Evolutionary conservation across 2,888 invertebrate species (phyloP).

Genomic region (Acrobasis suavella): DNA sequence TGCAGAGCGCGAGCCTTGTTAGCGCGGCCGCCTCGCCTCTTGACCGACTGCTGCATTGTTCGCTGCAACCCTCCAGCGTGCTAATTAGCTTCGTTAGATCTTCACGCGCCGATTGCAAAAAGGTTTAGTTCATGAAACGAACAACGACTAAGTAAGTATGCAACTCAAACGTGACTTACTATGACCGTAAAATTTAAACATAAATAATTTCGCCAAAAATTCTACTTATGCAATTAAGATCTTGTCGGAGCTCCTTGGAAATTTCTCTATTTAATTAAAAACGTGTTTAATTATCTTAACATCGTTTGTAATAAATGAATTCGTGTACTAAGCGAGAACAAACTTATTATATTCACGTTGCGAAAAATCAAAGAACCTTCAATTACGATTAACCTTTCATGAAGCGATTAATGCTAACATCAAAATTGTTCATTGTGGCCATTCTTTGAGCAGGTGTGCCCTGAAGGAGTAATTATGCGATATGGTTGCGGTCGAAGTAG

Average conservation of each 20-base stretch:
- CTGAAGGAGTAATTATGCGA: slow-evolving; percentile 77
- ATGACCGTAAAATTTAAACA: neutral
- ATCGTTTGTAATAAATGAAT: slow-evolving; percentile 12
- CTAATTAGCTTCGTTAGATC: slow-evolving; percentile 46
- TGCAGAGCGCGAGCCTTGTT: slow-evolving; percentile 65
- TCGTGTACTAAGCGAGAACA: slow-evolving; percentile 17
- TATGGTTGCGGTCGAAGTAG: slow-evolving; percentile 62
- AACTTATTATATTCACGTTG: slow-evolving; percentile 40
- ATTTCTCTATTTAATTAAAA: slow-evolving; percentile 9
- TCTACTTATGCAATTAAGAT: neutral
- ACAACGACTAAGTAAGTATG: neutral
- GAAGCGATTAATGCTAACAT: slow-evolving; percentile 59
- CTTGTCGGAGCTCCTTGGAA: neutral
- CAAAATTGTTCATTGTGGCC: slow-evolving; percentile 63
- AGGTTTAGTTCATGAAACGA: slow-evolving; percentile 6
- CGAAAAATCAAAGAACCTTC: slow-evolving; percentile 57
- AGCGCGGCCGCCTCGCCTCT: slow-evolving; percentile 52
- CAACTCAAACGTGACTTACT: neutral
- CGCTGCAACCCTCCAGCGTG: slow-evolving; percentile 43
- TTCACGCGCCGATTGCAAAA: slow-evolving; percentile 27
- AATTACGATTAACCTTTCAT: slow-evolving; percentile 74
- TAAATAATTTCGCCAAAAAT: neutral
- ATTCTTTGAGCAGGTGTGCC: slow-evolving; percentile 72
- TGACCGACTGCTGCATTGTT: slow-evolving; percentile 51
- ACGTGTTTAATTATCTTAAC: slow-evolving; percentile 22